Percentiles rank a stretch among this genome's conserved stretches.
These are phyloP conservation scores for Dipodomys stephensi DNA, from an alignment of 2,113 vertebrate species.

Conservation along the genomic window DNA sequence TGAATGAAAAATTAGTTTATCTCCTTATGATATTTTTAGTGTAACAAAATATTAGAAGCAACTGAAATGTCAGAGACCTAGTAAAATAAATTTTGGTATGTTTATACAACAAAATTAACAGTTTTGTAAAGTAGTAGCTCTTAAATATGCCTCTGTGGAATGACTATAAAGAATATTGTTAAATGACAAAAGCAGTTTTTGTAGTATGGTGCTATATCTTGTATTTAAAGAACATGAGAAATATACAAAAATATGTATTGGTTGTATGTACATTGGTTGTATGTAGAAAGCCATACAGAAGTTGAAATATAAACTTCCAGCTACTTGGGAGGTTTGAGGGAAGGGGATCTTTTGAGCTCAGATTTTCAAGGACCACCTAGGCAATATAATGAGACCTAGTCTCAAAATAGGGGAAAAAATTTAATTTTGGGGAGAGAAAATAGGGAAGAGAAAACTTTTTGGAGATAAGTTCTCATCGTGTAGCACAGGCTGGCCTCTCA, in stretches of 20 bases:
- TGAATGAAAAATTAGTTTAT: conserved; percentile 44
- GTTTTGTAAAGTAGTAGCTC: conserved; percentile 2
- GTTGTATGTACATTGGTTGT: neutral
- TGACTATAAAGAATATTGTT: conserved; percentile 2
- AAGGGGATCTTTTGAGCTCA: neutral
- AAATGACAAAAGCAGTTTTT: conserved; percentile 38
- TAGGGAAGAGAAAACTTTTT: neutral
- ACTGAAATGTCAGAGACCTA: neutral
- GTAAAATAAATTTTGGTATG: conserved; percentile 11
- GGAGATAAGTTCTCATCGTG: neutral
- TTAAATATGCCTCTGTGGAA: neutral
- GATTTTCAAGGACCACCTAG: neutral
- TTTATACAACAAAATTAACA: neutral
- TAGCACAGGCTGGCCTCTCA: neutral
- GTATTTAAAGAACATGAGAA: neutral
- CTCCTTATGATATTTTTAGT: too few relatives aligned
- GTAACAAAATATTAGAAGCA: too few relatives aligned
- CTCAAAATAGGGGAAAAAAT: neutral
- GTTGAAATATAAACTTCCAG: neutral
- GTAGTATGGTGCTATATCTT: neutral
- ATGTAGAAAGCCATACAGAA: neutral
- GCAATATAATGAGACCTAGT: neutral
- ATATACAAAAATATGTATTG: neutral
- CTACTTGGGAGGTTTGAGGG: neutral
- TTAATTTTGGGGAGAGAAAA: neutral